phyloP scores from a whole-genome alignment of 2,797 vertebrate genomes.

The Coluber constrictor region DNA sequence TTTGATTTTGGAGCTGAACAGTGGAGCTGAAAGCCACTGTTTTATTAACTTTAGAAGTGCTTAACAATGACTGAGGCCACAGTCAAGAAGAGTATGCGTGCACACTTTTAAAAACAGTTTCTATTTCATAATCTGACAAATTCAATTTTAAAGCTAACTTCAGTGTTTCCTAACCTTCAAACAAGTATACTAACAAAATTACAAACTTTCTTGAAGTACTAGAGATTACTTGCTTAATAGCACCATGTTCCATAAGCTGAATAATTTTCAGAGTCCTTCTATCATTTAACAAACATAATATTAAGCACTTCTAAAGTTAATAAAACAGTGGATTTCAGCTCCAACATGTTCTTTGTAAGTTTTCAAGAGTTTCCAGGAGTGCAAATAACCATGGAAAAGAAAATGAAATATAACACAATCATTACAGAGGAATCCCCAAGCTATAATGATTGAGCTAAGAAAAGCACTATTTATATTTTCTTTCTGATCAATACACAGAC shows the following conservation, averaged over 20 bases:
- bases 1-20: no score
- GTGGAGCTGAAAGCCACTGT: neutral
- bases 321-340: neutral
- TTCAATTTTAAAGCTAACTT: neutral
- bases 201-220: slow-evolving; percentile 4
- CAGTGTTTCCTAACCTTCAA: neutral
- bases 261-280: neutral
- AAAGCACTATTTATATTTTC: neutral
- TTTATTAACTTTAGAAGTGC: neutral
- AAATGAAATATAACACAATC: neutral
- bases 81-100: neutral
- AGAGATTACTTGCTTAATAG: slow-evolving; percentile 2
- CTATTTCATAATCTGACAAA: neutral
- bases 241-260: neutral
- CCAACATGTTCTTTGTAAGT: neutral
- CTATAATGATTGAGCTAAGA: neutral
- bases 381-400: neutral
- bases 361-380: neutral
- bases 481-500: slow-evolving; percentile 7
- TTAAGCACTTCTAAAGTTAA: neutral
- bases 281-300: neutral
- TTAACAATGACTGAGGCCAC: neutral
- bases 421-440: neutral
- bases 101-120: neutral
- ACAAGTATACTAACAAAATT: slow-evolving; percentile 18